Conservation (phyloP, 2,888 invertebrate species). For the Trachelus troglodyta region DNA sequence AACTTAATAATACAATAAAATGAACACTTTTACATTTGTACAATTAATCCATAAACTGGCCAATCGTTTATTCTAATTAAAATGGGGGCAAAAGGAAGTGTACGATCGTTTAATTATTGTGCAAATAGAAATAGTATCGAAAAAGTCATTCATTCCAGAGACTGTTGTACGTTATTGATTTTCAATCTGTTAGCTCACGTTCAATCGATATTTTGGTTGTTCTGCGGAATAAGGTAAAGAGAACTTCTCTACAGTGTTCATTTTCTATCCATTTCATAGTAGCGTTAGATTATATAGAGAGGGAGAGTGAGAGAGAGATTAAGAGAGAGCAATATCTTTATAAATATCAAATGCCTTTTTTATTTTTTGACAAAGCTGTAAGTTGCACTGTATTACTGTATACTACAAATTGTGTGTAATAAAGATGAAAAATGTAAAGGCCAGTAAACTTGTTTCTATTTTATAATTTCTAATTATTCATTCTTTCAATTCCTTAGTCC, state of each 20-base stretch:
- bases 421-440: conserved; percentile 10
- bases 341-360: conserved; percentile 4
- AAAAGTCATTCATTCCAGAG: neutral
- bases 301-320: neutral
- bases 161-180: neutral
- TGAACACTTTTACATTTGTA: neutral
- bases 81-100: neutral
- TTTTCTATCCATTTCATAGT: neutral
- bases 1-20: neutral
- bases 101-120: neutral
- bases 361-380: conserved; percentile 9
- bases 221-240: neutral
- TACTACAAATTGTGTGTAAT: conserved; percentile 11
- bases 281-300: neutral
- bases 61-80: neutral
- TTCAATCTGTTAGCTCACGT: neutral
- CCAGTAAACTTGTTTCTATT: neutral
- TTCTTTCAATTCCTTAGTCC: neutral
- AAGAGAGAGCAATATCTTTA: neutral
- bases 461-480: neutral
- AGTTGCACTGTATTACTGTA: conserved; percentile 6
- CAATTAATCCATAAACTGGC: neutral
- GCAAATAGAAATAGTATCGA: neutral
- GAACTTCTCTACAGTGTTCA: conserved; percentile 1
- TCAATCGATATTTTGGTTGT: neutral